These are phyloP conservation scores for Lophura nycthemera DNA, from an alignment of 2,113 vertebrate genomes.

Conservation along the genomic window DNA sequence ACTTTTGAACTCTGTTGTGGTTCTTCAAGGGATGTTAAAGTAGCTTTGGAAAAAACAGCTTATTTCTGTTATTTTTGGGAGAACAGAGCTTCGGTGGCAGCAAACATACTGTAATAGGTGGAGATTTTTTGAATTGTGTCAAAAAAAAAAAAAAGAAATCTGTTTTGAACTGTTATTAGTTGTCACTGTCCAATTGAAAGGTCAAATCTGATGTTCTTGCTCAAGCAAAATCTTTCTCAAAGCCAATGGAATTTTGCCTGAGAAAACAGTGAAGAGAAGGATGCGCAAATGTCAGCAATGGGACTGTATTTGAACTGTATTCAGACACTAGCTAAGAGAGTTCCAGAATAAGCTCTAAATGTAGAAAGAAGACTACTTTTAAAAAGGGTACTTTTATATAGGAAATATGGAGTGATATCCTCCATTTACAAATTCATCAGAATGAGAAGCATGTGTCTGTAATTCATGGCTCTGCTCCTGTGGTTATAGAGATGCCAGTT, in stretches of 20 bases:
- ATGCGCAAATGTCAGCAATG: constrained; percentile 54
- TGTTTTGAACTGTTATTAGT: constrained; percentile 60
- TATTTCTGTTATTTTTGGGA: constrained; percentile 53
- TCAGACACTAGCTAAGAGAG: constrained; percentile 14
- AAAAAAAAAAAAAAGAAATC: neutral
- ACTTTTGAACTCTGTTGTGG: neutral
- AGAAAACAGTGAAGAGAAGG: constrained; percentile 57
- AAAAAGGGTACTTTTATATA: neutral
- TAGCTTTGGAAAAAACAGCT: neutral
- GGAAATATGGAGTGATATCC: neutral
- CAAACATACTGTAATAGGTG: constrained; percentile 5
- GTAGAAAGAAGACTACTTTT: constrained; percentile 6
- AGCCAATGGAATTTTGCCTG: constrained; percentile 68
- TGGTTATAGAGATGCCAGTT: neutral
- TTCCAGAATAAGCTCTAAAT: constrained; percentile 42
- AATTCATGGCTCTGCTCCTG: neutral
- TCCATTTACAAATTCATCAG: neutral
- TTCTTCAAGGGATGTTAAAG: constrained; percentile 12
- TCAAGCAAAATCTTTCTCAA: constrained; percentile 35
- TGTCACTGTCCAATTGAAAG: constrained; percentile 62
- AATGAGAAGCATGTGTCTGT: neutral
- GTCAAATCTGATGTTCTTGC: constrained; percentile 60
- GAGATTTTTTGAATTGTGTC: constrained; percentile 36
- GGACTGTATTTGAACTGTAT: constrained; percentile 38
- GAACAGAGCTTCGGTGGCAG: constrained; percentile 17